These are phyloP conservation scores for Fundulus diaphanus DNA, from an alignment of 2,797 vertebrate genomes.

Conservation along the genomic window DNA sequence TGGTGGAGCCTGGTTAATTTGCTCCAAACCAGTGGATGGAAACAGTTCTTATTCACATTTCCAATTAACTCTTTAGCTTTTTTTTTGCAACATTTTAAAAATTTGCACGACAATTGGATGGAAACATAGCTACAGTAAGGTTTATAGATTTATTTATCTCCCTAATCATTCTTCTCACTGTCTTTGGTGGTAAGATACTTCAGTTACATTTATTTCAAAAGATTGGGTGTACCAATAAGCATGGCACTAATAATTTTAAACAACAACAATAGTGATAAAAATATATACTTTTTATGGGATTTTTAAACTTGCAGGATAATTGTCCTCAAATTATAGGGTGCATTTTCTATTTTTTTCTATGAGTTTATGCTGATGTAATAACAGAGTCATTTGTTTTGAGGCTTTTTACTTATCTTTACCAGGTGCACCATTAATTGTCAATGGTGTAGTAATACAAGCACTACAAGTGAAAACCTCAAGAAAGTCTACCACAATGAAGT, in stretches of 20 bases:
- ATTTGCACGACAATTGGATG: too few species aligned
- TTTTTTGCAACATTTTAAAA: too few species aligned
- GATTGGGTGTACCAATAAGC: not conserved
- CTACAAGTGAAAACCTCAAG: constrained; percentile 28
- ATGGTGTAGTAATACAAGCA: not conserved
- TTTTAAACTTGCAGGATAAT: too few species aligned
- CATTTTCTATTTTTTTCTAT: not conserved
- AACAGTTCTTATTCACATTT: too few species aligned
- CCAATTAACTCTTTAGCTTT: too few species aligned
- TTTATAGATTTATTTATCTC: not conserved
- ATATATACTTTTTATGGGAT: too few species aligned
- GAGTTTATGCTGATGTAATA: not conserved
- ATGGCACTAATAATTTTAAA: not conserved
- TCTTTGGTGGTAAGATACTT: not conserved
- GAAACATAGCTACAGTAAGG: too few species aligned
- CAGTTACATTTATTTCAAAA: too few species aligned
- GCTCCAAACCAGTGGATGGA: too few species aligned
- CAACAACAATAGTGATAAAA: not conserved
- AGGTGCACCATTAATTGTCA: not conserved
- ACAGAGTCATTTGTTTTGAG: not conserved
- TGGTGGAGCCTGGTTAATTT: too few species aligned
- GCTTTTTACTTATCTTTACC: not conserved
- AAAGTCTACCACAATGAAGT: constrained; percentile 16
- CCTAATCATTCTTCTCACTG: not conserved
- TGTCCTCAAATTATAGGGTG: not conserved